Percentiles rank a stretch among this genome's conserved stretches.
phyloP scores from a whole-genome alignment of 2,113 vertebrate genomes.

The Cavia aperea region DNA sequence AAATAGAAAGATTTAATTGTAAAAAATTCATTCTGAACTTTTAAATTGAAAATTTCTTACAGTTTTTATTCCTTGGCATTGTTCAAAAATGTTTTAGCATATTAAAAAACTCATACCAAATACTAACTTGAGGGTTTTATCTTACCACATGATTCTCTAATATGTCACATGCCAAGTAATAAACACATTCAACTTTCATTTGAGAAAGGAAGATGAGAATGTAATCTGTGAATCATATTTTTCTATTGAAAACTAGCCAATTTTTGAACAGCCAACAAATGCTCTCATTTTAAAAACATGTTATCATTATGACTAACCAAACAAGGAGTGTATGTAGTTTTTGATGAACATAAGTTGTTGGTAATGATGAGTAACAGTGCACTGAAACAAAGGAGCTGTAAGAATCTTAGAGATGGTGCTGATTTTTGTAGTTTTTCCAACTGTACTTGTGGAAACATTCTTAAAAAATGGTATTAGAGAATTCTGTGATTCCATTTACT shows the following conservation, averaged over 20 bases:
- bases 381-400: neutral
- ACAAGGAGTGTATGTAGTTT: slow-evolving; percentile 23
- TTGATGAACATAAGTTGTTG: slow-evolving; percentile 43
- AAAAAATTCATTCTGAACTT: slow-evolving; percentile 45
- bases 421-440: neutral
- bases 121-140: slow-evolving; percentile 57
- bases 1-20: slow-evolving; percentile 36
- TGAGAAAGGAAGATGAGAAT: slow-evolving; percentile 58
- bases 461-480: slow-evolving; percentile 14
- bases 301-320: slow-evolving; percentile 38
- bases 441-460: slow-evolving; percentile 19
- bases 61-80: slow-evolving; percentile 50
- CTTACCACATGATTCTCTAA: slow-evolving; percentile 59
- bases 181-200: slow-evolving; percentile 58
- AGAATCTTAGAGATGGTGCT: neutral
- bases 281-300: slow-evolving; percentile 42
- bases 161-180: slow-evolving; percentile 62
- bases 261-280: slow-evolving; percentile 54
- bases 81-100: slow-evolving; percentile 45
- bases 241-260: slow-evolving; percentile 58
- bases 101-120: slow-evolving; percentile 51
- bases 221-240: slow-evolving; percentile 62
- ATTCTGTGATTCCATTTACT: slow-evolving; percentile 23
- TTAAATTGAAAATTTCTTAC: slow-evolving; percentile 52
- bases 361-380: slow-evolving; percentile 12